Conservation (phyloP, 2,113 vertebrate species). For the Orientallactaga bullata region DNA sequence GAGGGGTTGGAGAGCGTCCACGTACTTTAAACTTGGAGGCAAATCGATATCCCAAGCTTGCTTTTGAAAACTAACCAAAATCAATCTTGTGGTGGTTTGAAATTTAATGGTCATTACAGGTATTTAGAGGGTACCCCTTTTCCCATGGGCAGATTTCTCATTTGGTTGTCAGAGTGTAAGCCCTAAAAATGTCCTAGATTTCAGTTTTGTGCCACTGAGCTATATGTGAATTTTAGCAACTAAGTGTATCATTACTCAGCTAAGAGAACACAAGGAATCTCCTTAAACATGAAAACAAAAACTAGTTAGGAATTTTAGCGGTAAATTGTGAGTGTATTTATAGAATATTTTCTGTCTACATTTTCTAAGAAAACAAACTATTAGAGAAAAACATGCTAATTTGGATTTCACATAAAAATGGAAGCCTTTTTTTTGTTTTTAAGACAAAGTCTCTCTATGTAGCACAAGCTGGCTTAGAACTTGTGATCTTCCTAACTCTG, state of each 20-base stretch:
- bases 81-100: conserved; percentile 49
- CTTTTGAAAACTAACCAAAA: conserved; percentile 51
- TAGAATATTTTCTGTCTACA: conserved; percentile 11
- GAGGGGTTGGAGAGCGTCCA: not conserved
- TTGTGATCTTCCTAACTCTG: not conserved
- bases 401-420: conserved; percentile 48
- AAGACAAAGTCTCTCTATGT: not conserved
- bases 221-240: conserved; percentile 10
- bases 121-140: not conserved
- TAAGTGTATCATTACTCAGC: not conserved
- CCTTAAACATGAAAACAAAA: conserved; percentile 34
- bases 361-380: conserved; percentile 43
- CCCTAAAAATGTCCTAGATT: not conserved
- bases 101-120: conserved; percentile 43
- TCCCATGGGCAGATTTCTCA: conserved; percentile 36
- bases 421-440: not conserved
- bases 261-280: conserved; percentile 23
- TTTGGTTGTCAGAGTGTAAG: conserved; percentile 30
- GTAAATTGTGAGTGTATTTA: conserved; percentile 20
- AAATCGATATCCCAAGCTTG: not conserved
- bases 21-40: conserved; percentile 35
- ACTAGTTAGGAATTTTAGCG: conserved; percentile 23
- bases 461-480: not conserved
- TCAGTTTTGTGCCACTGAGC: not conserved
- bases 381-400: conserved; percentile 5